Evolutionary conservation across 2,797 vertebrate genomes (phyloP).

Genomic region (Rhadinocentrus ornatus): DNA sequence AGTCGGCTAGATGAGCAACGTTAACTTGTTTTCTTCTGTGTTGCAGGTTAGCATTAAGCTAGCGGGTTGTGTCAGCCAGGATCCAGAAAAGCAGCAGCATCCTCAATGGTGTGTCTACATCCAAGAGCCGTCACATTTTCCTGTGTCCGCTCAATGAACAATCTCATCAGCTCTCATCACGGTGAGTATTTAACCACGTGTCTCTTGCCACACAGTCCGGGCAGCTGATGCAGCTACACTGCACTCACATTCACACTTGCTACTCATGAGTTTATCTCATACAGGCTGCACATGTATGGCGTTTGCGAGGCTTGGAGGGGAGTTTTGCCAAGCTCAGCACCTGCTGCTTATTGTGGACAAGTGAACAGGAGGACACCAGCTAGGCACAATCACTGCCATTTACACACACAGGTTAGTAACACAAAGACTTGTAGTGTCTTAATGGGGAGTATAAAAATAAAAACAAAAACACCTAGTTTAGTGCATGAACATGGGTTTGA

Average conservation of each 20-base stretch:
- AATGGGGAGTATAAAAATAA: neutral
- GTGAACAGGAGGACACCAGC: slow-evolving; percentile 84
- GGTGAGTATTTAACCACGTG: slow-evolving; percentile 53
- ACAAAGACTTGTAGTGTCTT: neutral
- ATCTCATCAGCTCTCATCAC: slow-evolving; percentile 71
- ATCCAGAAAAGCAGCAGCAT: slow-evolving; percentile 68
- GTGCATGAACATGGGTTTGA: neutral
- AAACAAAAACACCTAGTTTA: neutral
- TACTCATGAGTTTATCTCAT: slow-evolving; percentile 17
- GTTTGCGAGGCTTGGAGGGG: slow-evolving; percentile 95
- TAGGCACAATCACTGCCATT: slow-evolving; percentile 66
- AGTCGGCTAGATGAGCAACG: neutral
- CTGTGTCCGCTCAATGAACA: slow-evolving; percentile 82
- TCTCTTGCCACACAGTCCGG: neutral
- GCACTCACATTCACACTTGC: neutral
- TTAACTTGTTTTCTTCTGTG: neutral
- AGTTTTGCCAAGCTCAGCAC: slow-evolving; percentile 99
- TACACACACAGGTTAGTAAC: slow-evolving; percentile 59
- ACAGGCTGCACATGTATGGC: slow-evolving; percentile 95
- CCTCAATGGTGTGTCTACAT: slow-evolving; percentile 86
- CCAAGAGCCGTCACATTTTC: slow-evolving; percentile 79
- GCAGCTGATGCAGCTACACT: neutral
- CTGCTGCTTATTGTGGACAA: slow-evolving; percentile 91
- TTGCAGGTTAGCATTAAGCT: slow-evolving; percentile 65
- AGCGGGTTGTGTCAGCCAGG: slow-evolving; percentile 72